These are phyloP conservation scores for Coptodon rendalli DNA, from an alignment of 2,113 vertebrate species.

Conservation along the genomic window DNA sequence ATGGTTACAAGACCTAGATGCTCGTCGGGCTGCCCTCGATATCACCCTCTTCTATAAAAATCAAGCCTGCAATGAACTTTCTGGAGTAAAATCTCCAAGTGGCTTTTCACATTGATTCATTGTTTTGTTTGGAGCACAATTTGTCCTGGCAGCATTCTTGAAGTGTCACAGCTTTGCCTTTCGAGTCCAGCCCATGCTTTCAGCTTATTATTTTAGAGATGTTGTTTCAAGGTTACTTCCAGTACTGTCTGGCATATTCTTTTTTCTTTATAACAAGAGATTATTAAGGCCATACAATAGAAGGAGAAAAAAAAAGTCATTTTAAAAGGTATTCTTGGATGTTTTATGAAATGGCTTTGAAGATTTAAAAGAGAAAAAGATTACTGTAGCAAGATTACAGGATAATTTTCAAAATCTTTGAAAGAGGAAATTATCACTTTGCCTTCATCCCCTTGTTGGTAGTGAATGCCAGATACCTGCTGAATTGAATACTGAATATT, in stretches of 20 bases:
- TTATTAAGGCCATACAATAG: neutral
- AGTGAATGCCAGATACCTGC: neutral
- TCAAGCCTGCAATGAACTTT: conserved; percentile 42
- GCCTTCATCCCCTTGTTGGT: neutral
- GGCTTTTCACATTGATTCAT: conserved; percentile 66
- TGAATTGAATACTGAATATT: neutral
- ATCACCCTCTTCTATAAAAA: conserved; percentile 30
- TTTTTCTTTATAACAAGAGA: neutral
- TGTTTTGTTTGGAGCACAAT: conserved; percentile 50
- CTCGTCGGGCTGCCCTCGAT: conserved; percentile 44
- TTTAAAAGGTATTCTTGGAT: neutral
- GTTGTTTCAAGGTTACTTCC: conserved; percentile 51
- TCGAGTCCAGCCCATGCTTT: conserved; percentile 36
- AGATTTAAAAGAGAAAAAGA: neutral
- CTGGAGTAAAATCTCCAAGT: conserved; percentile 57
- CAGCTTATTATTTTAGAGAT: conserved; percentile 53
- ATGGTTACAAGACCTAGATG: conserved; percentile 43
- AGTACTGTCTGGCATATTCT: neutral
- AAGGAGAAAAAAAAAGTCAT: neutral
- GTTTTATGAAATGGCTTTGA: neutral
- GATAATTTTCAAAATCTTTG: neutral
- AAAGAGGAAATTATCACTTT: neutral
- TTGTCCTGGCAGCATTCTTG: conserved; percentile 59
- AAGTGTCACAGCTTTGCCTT: conserved; percentile 45
- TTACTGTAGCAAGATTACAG: neutral